These are phyloP conservation scores for Neotoxoptera formosana DNA, from an alignment of 1,140 invertebrate species.

Conservation along the genomic window DNA sequence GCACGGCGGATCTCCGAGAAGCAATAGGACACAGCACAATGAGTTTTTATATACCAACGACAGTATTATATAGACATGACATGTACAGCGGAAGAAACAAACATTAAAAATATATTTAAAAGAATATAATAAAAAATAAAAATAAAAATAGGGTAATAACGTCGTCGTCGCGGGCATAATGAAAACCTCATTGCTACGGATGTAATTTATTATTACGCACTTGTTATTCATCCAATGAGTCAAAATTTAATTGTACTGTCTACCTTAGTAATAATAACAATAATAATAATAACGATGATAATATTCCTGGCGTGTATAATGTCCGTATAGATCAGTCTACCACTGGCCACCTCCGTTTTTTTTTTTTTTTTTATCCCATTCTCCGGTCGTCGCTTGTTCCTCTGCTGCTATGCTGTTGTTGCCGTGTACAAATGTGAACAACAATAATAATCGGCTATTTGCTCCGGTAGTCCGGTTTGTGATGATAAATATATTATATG, in stretches of 20 bases:
- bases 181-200: conserved; percentile 21
- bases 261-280: conserved; percentile 17
- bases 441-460: neutral
- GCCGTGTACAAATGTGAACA: neutral
- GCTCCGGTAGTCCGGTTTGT: neutral
- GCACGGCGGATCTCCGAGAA: neutral
- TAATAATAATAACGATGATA: neutral
- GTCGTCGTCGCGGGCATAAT: neutral
- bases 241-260: conserved; percentile 25
- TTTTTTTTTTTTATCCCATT: conserved; percentile 17
- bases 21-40: conserved; percentile 15
- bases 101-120: conserved; percentile 6
- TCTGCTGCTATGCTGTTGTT: neutral
- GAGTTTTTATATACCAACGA: neutral
- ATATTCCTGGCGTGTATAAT: conserved; percentile 29
- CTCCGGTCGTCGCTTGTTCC: neutral
- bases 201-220: conserved; percentile 31
- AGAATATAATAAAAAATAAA: conserved; percentile 8
- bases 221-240: conserved; percentile 30
- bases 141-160: conserved; percentile 1
- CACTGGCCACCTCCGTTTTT: neutral
- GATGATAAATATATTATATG: neutral
- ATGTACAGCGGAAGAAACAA: neutral
- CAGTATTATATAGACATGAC: neutral
- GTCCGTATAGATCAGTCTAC: conserved; percentile 33